Evolutionary conservation across 92 coral and sea anemone genomes (phyloP).

Genomic region (Palythoa grandis): DNA sequence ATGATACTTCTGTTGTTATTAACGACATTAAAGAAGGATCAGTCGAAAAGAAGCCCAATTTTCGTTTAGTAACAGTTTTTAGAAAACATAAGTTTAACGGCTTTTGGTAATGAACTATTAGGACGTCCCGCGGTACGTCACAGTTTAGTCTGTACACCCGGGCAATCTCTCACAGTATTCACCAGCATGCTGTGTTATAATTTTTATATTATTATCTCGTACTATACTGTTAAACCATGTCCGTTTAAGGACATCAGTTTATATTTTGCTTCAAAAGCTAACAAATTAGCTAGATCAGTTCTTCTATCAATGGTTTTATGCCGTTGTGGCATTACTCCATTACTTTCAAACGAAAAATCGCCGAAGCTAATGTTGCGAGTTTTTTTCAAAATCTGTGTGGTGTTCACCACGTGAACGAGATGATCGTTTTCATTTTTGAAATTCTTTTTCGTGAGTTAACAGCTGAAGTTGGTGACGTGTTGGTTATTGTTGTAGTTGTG

Average conservation of each 20-base stretch:
- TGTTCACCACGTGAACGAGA: not conserved
- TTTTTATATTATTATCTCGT: not conserved
- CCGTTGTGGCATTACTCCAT: too few species aligned
- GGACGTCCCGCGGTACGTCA: not conserved
- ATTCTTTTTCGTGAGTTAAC: not conserved
- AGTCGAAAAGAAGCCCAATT: not conserved
- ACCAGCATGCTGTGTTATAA: not conserved
- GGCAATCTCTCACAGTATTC: not conserved
- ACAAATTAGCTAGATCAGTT: not conserved
- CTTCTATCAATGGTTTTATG: not conserved
- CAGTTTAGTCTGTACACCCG: not conserved
- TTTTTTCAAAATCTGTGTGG: not conserved
- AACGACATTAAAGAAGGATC: not conserved
- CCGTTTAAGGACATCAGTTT: not conserved
- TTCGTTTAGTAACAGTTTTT: too few species aligned
- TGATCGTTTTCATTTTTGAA: not conserved
- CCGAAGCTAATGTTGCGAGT: not conserved
- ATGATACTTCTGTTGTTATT: not conserved
- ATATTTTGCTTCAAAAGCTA: not conserved
- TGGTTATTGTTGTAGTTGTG: not conserved
- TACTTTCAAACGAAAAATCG: not conserved
- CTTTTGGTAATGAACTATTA: too few species aligned
- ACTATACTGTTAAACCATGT: not conserved
- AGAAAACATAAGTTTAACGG: too few species aligned
- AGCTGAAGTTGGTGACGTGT: not conserved